A percentile compares a stretch with the other conserved stretches of the same genome.
These are phyloP conservation scores for Myotis myotis DNA, from an alignment of 2,797 vertebrate species.

Conservation along the genomic window DNA sequence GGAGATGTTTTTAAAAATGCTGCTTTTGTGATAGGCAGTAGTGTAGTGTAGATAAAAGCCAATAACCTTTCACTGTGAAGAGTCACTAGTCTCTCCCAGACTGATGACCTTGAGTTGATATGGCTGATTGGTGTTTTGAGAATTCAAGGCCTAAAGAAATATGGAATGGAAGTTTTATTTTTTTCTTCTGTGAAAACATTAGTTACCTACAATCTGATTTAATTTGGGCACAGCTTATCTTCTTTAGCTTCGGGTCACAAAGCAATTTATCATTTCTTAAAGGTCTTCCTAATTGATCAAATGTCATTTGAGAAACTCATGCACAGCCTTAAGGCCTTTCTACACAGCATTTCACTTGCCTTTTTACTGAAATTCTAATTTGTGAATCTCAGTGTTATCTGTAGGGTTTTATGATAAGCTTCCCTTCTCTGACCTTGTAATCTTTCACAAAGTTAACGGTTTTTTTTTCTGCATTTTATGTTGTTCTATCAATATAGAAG, in stretches of 20 bases:
- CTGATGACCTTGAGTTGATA: conserved; percentile 16
- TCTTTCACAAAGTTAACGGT: neutral
- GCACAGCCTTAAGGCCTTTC: neutral
- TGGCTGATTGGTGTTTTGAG: neutral
- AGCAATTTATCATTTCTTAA: conserved; percentile 55
- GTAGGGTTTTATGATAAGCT: neutral
- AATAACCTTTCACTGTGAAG: neutral
- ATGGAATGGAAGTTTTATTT: neutral
- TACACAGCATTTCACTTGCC: neutral
- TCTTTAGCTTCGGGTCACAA: conserved; percentile 38
- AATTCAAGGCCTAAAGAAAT: conserved; percentile 41
- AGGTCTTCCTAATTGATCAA: neutral
- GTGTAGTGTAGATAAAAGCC: neutral
- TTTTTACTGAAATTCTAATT: conserved; percentile 27
- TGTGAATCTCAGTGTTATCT: conserved; percentile 34
- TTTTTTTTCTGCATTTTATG: neutral
- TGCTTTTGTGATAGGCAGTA: neutral
- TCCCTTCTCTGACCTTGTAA: neutral
- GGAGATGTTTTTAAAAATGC: neutral
- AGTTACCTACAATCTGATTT: conserved; percentile 48
- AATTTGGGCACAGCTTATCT: conserved; percentile 33
- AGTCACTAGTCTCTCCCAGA: conserved; percentile 4
- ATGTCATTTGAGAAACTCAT: conserved; percentile 52
- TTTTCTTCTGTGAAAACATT: conserved; percentile 22
- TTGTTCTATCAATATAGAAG: neutral